These are phyloP conservation scores for Andrena fulva DNA, from an alignment of 2,888 invertebrate species.

Conservation along the genomic window DNA sequence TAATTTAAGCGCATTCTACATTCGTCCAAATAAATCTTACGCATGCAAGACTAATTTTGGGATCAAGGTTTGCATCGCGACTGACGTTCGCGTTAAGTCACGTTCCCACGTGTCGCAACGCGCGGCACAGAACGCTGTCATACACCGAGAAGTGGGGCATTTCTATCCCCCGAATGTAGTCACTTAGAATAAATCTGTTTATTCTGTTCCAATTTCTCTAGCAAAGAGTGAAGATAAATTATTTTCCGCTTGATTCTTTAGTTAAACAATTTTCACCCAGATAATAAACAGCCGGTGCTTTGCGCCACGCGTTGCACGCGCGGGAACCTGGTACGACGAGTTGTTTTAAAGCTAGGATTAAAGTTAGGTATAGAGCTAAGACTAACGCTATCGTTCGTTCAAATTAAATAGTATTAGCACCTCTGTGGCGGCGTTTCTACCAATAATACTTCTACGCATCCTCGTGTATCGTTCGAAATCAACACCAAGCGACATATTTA, in stretches of 20 bases:
- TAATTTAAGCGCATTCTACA: background rate
- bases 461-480: constrained; percentile 6
- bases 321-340: no score
- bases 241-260: no score
- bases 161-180: no score
- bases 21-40: constrained; percentile 1
- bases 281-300: no score
- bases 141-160: no score
- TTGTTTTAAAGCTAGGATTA: constrained; percentile 14
- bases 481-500: constrained; percentile 19
- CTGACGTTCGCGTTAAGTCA: background rate
- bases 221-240: no score
- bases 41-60: background rate
- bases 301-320: no score
- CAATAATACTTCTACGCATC: constrained; percentile 6
- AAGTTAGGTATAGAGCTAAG: constrained; percentile 24
- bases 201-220: no score
- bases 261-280: no score
- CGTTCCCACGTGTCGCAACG: no score
- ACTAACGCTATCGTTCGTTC: constrained; percentile 21
- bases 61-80: constrained; percentile 22
- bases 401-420: constrained; percentile 42
- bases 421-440: constrained; percentile 33
- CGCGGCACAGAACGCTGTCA: background rate
- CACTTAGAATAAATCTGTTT: no score